Evolutionary conservation across 2,888 invertebrate genomes (phyloP).

Genomic region (Eledone cirrhosa): DNA sequence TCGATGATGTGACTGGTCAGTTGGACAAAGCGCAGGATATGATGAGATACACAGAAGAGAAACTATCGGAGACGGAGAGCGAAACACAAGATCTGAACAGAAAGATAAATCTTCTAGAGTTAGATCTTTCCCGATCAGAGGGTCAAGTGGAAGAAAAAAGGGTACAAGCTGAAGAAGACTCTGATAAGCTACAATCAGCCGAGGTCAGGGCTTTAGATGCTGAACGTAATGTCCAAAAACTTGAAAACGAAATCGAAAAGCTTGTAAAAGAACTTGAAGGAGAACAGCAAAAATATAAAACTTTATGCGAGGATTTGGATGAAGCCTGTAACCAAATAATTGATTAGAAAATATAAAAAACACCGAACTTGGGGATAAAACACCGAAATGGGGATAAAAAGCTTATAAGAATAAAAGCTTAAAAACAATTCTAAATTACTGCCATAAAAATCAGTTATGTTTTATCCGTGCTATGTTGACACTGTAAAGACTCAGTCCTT

Average conservation of each 20-base stretch:
- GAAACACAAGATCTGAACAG: neutral
- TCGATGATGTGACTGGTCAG: slow-evolving; percentile 7
- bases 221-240: neutral
- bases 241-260: slow-evolving; percentile 2
- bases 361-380: too few species aligned
- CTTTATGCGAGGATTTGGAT: neutral
- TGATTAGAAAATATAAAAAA: too few species aligned
- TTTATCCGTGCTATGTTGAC: too few species aligned
- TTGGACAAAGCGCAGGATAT: slow-evolving; percentile 19
- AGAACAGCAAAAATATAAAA: neutral
- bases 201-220: slow-evolving; percentile 13
- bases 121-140: slow-evolving; percentile 3
- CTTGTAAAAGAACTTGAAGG: neutral
- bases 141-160: slow-evolving; percentile 10
- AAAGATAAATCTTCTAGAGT: neutral
- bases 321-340: neutral
- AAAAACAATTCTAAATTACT: too few species aligned
- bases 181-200: slow-evolving; percentile 3
- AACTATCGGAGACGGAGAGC: neutral
- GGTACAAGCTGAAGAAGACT: neutral
- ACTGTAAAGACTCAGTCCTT: too few species aligned
- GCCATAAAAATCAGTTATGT: too few species aligned
- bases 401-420: too few species aligned
- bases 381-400: too few species aligned
- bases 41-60: slow-evolving; percentile 22